These are phyloP conservation scores for Littorina saxatilis DNA, from an alignment of 1,140 invertebrate genomes.

Conservation along the genomic window DNA sequence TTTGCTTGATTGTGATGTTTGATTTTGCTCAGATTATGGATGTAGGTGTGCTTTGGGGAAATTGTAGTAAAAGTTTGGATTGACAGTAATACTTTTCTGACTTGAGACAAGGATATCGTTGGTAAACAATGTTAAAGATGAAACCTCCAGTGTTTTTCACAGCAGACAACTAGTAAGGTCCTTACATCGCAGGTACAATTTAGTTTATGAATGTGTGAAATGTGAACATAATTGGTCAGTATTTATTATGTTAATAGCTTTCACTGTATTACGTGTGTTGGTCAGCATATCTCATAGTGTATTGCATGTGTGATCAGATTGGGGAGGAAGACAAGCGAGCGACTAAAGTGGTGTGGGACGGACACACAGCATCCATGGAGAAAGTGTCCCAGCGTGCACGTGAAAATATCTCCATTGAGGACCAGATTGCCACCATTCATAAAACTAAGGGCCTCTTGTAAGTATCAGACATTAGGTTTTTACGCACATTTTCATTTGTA, in stretches of 20 bases:
- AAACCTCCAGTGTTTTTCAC: too few relatives aligned
- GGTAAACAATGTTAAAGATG: too few relatives aligned
- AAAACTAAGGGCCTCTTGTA: constrained; percentile 91
- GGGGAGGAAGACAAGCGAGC: constrained; percentile 95
- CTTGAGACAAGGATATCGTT: too few relatives aligned
- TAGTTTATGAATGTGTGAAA: background rate
- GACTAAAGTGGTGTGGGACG: constrained; percentile 91
- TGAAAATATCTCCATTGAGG: constrained; percentile 96
- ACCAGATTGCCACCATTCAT: constrained; percentile 98
- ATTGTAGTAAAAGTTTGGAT: too few relatives aligned
- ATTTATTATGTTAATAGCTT: background rate
- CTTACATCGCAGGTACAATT: too few relatives aligned
- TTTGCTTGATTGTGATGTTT: too few relatives aligned
- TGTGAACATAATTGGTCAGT: background rate
- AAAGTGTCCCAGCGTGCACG: constrained; percentile 89
- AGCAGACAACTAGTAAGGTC: too few relatives aligned
- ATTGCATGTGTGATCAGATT: constrained; percentile 78
- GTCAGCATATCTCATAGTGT: too few relatives aligned
- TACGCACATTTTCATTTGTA: too few relatives aligned
- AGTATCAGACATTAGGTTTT: constrained; percentile 62
- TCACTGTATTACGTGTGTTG: background rate
- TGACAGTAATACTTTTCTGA: too few relatives aligned
- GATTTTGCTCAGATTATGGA: too few relatives aligned
- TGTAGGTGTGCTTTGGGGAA: too few relatives aligned
- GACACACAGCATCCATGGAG: constrained; percentile 88